Evolutionary conservation across 2,888 invertebrate species (phyloP), one percentile per base, ranked within the genome.

Genomic region (Stenolophus ochropezus): DNA sequence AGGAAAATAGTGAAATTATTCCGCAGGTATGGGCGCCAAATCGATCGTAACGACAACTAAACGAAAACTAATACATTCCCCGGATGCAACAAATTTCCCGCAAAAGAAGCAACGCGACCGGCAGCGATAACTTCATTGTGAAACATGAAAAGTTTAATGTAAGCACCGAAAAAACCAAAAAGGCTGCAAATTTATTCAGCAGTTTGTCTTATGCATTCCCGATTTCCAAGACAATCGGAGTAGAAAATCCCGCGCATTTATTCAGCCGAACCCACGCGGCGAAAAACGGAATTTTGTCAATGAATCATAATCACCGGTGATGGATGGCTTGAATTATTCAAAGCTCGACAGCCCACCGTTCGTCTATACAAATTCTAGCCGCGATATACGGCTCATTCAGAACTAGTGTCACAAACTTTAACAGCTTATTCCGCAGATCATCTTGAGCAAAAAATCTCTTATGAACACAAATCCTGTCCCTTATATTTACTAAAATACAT

Each of bases 121-220:
- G 16, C 21, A 49, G 20, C 21, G 78, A 78, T 78, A 69, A 78
- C 78, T 78, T 78, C 65, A 78, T 78, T 78, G 69, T 51, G 51
- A 69, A 78, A 78, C 78, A 78, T 78, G 78, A 61, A 78, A 65
- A 78, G 69, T 78, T 78, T 65, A 69, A 78, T 69, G 78, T 78
- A 78, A 78, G 65, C 78, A 69, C 47, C 18, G 25, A 49, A 61
- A 49, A 65, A 61, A 78, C 21, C 61, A 42, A 61, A 78, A 61
- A 77, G 20, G 42, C 20, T 61, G 23, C 33, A 80, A 80, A 80
- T 80, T 80, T 80, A 80, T 80, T 80, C 80, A 73, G 58, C 71
- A 58, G 80, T 58, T 58, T 80, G 73, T 73, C 71, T 73, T 80
- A 80, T 73, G 73, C 80, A 80, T 80, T 80, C 73, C 73, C 80